Evolutionary conservation across 2,888 invertebrate genomes (phyloP).

Genomic region (Apodemia zela): DNA sequence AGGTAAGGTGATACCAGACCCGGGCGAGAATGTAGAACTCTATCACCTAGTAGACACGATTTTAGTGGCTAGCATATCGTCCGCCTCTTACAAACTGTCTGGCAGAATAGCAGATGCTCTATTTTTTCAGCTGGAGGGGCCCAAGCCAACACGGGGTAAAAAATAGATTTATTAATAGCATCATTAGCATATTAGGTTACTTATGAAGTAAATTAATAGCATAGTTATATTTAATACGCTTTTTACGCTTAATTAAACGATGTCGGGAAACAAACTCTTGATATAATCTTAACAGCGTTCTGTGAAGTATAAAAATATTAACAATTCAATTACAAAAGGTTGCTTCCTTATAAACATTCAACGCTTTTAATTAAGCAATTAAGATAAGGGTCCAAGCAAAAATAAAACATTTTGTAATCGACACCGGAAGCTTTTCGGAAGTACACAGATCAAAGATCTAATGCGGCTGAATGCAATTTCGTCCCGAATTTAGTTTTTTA

Average conservation of each 20-base stretch:
- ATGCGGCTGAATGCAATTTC: constrained; percentile 23
- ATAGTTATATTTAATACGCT: background rate
- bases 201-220: background rate
- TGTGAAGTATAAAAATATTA: constrained; percentile 25
- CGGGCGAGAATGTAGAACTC: no score
- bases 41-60: no score
- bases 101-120: no score
- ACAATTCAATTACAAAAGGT: constrained; percentile 27
- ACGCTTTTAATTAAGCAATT: constrained; percentile 68
- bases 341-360: constrained; percentile 33
- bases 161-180: no score
- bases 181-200: background rate
- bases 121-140: no score
- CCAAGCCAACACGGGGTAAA: no score
- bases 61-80: no score
- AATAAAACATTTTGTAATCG: constrained; percentile 67
- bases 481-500: no score
- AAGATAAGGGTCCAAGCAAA: constrained; percentile 62
- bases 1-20: no score
- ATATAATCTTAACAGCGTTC: constrained; percentile 20
- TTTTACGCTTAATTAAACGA: background rate
- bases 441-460: constrained; percentile 61
- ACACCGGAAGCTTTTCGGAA: constrained; percentile 68
- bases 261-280: background rate
- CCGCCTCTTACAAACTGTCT: no score